These are phyloP conservation scores for Hipposideros larvatus DNA, from an alignment of 2,797 vertebrate genomes.

Conservation along the genomic window DNA sequence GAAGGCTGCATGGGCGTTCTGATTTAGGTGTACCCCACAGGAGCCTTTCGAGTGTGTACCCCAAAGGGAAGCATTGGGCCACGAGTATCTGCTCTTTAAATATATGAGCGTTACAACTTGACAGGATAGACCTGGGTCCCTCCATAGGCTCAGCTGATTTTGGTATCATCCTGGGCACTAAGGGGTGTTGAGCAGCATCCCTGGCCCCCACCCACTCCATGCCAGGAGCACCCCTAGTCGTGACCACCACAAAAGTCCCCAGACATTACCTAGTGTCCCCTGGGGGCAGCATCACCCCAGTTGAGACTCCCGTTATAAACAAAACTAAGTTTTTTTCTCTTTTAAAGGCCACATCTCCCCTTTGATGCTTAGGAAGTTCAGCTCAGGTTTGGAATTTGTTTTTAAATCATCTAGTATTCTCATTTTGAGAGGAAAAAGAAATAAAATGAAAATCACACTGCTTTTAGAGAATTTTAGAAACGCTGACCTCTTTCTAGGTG, in stretches of 20 bases:
- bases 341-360: not conserved
- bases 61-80: not conserved
- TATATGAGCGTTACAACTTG: not conserved
- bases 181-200: not conserved
- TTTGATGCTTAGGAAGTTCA: not conserved
- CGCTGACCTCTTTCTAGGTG: not conserved
- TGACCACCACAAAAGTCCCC: not conserved
- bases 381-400: not conserved
- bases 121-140: rapidly evolving
- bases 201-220: not conserved
- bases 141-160: not conserved
- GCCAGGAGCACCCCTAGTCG: not conserved
- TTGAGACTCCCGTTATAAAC: not conserved
- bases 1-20: not conserved
- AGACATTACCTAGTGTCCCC: not conserved
- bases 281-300: not conserved
- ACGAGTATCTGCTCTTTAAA: not conserved
- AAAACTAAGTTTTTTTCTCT: conserved; percentile 7
- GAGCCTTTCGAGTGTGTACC: not conserved
- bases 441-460: not conserved
- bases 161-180: not conserved
- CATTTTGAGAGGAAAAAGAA: not conserved
- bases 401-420: not conserved
- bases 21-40: not conserved
- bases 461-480: not conserved